Evolutionary conservation across 2,797 vertebrate genomes (phyloP).

Genomic region (Anas bernieri): DNA sequence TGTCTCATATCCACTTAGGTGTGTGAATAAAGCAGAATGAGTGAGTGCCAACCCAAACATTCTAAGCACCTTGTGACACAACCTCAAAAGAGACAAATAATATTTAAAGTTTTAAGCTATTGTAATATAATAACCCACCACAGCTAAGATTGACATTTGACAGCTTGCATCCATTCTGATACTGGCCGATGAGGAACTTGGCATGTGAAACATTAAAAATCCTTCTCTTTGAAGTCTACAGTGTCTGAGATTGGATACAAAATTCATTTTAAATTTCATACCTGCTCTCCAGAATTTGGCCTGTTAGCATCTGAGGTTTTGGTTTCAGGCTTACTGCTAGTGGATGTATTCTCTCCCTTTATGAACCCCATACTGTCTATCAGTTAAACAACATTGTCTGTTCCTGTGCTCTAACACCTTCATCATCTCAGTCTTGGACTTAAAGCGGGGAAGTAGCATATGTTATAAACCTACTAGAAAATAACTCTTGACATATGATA

Average conservation of each 20-base stretch:
- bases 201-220: not conserved
- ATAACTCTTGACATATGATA: conserved; percentile 44
- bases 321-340: not conserved
- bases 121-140: not conserved
- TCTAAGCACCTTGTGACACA: not conserved
- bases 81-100: not conserved
- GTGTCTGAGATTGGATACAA: not conserved
- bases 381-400: not conserved
- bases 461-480: conserved; percentile 39
- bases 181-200: not conserved
- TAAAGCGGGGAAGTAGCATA: conserved; percentile 1
- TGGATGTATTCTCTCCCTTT: not conserved
- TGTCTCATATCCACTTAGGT: not conserved
- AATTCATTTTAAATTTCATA: not conserved
- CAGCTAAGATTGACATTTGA: not conserved
- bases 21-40: not conserved
- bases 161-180: not conserved
- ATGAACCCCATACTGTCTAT: not conserved
- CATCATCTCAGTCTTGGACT: not conserved
- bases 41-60: not conserved
- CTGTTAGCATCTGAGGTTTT: not conserved
- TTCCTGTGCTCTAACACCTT: not conserved
- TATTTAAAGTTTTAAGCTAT: not conserved
- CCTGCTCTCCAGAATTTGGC: not conserved
- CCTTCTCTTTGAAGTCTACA: not conserved